Evolutionary conservation across 2,113 vertebrate species (phyloP), one percentile per base, ranked within the genome.

Genomic region (Bujurquina vittata): DNA sequence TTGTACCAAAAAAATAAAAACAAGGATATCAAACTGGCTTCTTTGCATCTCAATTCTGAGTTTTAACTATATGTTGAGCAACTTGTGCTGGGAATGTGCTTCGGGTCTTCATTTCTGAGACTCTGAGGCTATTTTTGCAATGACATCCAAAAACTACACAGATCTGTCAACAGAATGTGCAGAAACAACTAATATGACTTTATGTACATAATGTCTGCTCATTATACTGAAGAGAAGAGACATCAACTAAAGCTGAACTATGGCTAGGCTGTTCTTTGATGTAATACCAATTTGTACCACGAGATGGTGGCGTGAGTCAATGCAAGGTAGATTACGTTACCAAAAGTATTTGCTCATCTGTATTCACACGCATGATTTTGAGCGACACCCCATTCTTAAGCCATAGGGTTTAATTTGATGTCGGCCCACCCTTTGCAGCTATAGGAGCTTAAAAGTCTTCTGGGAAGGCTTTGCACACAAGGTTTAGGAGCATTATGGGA

Each of bases 1-100:
- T 95, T 96, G 85, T 95, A 95, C 80, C 88, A 92, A 87, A 83
- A 88, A 89, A 84, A 84, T 49, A 56, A 85, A 85, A 61, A 73
- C 22, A 20, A 31, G 26, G 7, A 37, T 18, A 20, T 76, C 4
- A 40, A 49, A 15, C 1, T 4, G 12, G 15, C 29, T 35, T 5
- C 18, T 29, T 10, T 63, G 59, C 54, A 11, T 61, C 65, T 72
- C 26, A 62, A 7, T 46, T 26, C 35, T 63, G 40, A 43, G 17
- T 11, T 31, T 52, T 14, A 72, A 72, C 17, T 31, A 18, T 20
- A 52, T 31, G 43, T n/a, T 20, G 46, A 15, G 15, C 14, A 46
- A 17, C 4, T 15, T 9, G 3, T 69, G 40, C 23, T 49, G 18
- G 15, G 18, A 67, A 7, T 67, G 3, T n/a, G n/a, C n/a, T n/a